Evolutionary conservation across 2,888 invertebrate genomes (phyloP).

Genomic region (Eudemis profundana): DNA sequence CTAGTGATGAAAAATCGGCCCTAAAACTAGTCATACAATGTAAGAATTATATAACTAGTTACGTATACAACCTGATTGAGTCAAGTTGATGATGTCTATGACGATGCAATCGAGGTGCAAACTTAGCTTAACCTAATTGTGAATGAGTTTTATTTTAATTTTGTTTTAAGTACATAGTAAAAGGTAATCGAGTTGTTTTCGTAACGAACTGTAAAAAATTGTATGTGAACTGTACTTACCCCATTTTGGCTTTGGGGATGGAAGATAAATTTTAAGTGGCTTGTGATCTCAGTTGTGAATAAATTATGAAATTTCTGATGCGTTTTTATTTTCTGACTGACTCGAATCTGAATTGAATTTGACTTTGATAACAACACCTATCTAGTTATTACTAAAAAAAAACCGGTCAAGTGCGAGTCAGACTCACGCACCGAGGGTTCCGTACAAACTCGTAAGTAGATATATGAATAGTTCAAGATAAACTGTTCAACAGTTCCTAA

Average conservation of each 20-base stretch:
- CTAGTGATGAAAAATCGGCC: background rate
- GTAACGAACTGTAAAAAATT: conserved; percentile 29
- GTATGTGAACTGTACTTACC: conserved; percentile 32
- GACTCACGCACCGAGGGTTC: too few relatives aligned
- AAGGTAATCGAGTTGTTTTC: conserved; percentile 14
- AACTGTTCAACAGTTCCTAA: too few relatives aligned
- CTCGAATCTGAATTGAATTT: too few relatives aligned
- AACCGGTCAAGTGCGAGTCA: too few relatives aligned
- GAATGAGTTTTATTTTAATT: conserved; percentile 10
- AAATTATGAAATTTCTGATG: conserved; percentile 66
- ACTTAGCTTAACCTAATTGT: background rate
- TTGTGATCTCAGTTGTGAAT: conserved; percentile 81
- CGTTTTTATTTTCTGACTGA: conserved; percentile 39
- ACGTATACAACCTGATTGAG: too few relatives aligned
- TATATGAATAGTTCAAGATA: too few relatives aligned
- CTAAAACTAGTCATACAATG: background rate
- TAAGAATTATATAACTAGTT: background rate
- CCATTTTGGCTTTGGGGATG: conserved; percentile 59
- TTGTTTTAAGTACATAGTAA: conserved; percentile 13
- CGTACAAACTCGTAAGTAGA: too few relatives aligned
- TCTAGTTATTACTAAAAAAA: too few relatives aligned
- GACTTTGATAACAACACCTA: too few relatives aligned
- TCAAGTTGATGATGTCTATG: too few relatives aligned
- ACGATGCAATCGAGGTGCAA: too few relatives aligned
- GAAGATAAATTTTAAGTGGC: conserved; percentile 71